phyloP scores from a whole-genome alignment of 2,888 invertebrate species.

The Linnaemya tessellans region DNA sequence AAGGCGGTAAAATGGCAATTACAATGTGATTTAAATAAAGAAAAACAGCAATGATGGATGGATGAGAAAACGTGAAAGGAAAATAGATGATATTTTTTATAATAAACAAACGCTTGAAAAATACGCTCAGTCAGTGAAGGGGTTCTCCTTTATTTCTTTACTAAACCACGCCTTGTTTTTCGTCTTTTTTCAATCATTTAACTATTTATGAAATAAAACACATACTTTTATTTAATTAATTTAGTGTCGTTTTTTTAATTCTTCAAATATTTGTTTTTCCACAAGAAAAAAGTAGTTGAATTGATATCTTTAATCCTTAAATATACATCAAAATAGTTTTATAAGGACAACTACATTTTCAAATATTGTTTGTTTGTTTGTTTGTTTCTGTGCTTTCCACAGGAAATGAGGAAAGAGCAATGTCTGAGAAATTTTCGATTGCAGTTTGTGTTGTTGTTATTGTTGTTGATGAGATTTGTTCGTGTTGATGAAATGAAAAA shows the following conservation, averaged over 20 bases:
- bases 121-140: slow-evolving; percentile 26
- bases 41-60: slow-evolving; percentile 24
- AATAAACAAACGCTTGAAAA: slow-evolving; percentile 72
- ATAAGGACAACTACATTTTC: slow-evolving; percentile 52
- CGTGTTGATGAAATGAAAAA: neutral
- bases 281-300: neutral
- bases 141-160: slow-evolving; percentile 3
- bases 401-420: neutral
- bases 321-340: slow-evolving; percentile 56
- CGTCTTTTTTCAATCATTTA: neutral
- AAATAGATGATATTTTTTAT: slow-evolving; percentile 19
- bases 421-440: slow-evolving; percentile 17
- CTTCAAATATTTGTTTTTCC: slow-evolving; percentile 68
- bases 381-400: slow-evolving; percentile 22
- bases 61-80: slow-evolving; percentile 4
- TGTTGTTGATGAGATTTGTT: neutral
- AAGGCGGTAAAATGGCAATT: slow-evolving; percentile 35
- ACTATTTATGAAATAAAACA: slow-evolving; percentile 66
- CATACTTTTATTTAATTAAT: slow-evolving; percentile 38
- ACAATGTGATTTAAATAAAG: slow-evolving; percentile 15
- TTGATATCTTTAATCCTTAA: slow-evolving; percentile 3
- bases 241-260: slow-evolving; percentile 56
- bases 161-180: slow-evolving; percentile 66
- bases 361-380: neutral
- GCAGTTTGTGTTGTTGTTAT: neutral